A percentile compares a stretch with the other conserved stretches of the same genome.
phyloP scores from a whole-genome alignment of 2,797 vertebrate genomes.

The Tokudaia tokunoshimensis region DNA sequence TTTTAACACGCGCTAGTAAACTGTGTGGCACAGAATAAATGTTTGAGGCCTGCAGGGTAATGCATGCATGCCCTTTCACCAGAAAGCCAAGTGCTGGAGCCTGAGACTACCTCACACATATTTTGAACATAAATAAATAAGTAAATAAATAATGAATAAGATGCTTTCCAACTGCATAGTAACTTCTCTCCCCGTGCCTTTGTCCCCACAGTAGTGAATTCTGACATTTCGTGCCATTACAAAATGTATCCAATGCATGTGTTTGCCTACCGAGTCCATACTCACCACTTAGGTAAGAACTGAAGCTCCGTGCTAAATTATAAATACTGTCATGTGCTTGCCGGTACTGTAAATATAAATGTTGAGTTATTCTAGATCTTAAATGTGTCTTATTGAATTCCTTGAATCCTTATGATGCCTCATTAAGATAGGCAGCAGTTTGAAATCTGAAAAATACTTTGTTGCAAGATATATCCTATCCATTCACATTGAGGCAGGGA shows the following conservation, averaged over 20 bases:
- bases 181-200: conserved; percentile 74
- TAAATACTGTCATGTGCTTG: background rate
- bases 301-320: background rate
- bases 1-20: background rate
- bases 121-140: background rate
- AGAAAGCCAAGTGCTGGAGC: background rate
- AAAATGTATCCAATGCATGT: conserved; percentile 94
- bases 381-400: background rate
- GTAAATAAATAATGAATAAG: background rate
- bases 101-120: background rate
- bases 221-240: conserved; percentile 96
- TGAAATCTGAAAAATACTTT: background rate
- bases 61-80: background rate
- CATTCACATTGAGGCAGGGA: too few relatives aligned
- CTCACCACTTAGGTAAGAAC: conserved; percentile 95
- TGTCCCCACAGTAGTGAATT: conserved; percentile 92
- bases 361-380: conserved; percentile 1
- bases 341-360: background rate
- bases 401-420: conserved; percentile 2
- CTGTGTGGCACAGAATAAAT: background rate
- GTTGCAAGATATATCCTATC: too few relatives aligned
- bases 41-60: background rate
- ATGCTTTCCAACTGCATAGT: conserved; percentile 51
- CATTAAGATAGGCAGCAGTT: background rate
- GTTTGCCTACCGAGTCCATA: conserved; percentile 98